Evolutionary conservation across 2,797 vertebrate species (phyloP).

Genomic region (Phrynocephalus vlangalii): DNA sequence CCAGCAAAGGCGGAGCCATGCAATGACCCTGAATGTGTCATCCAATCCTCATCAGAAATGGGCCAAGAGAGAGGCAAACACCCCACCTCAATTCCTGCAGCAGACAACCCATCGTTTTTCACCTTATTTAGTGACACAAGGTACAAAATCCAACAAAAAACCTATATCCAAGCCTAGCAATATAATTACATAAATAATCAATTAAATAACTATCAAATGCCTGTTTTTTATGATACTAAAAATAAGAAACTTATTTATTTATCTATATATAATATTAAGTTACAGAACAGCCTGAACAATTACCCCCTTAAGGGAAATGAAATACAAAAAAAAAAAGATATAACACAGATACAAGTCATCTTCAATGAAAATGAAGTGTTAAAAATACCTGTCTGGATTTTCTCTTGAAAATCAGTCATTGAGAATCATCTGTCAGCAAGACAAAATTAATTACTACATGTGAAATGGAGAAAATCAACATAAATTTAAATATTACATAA

Average conservation of each 20-base stretch:
- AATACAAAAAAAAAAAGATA: background rate
- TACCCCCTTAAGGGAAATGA: slow-evolving; percentile 46
- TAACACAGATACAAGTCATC: slow-evolving; percentile 37
- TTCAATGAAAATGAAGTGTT: slow-evolving; percentile 69
- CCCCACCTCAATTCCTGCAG: no score
- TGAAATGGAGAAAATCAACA: slow-evolving; percentile 61
- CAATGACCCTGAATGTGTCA: background rate
- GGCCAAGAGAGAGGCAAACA: no score
- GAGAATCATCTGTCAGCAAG: slow-evolving; percentile 81
- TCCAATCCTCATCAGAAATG: background rate
- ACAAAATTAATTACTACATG: slow-evolving; percentile 80
- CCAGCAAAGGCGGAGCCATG: background rate
- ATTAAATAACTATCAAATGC: no score
- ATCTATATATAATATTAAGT: slow-evolving; percentile 30
- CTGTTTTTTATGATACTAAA: background rate
- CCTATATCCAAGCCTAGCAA: no score
- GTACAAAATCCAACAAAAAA: no score
- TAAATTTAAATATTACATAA: slow-evolving; percentile 71
- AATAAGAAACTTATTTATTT: background rate
- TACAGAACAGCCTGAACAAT: background rate
- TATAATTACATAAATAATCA: no score
- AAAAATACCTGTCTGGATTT: slow-evolving; percentile 77
- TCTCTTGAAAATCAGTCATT: slow-evolving; percentile 77
- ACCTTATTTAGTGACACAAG: no score
- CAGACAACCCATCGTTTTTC: no score